phyloP scores from a whole-genome alignment of 1,140 invertebrate genomes.

The Leptinotarsa lineolata region DNA sequence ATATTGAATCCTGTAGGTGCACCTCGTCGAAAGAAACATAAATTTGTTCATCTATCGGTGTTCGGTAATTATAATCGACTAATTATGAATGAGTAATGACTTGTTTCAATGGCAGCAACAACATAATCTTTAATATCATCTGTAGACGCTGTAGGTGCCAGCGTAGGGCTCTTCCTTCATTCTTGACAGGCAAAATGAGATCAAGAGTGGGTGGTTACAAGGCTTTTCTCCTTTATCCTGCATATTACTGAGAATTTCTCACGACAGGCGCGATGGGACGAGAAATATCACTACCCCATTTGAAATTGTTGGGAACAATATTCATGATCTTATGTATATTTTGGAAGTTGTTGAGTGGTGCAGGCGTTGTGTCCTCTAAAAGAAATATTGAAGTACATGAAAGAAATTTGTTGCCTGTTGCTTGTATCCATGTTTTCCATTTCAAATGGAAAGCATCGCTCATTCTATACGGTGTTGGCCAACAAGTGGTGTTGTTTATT shows the following conservation, averaged over 20 bases:
- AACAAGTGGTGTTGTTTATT: no score
- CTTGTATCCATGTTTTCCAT: no score
- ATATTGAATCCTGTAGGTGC: neutral
- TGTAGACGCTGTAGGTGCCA: slow-evolving; percentile 4
- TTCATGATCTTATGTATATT: no score
- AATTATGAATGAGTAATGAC: slow-evolving; percentile 25
- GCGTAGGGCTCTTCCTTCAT: neutral
- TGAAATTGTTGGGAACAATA: no score
- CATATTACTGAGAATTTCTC: slow-evolving; percentile 1
- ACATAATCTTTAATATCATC: slow-evolving; percentile 8
- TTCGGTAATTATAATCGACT: slow-evolving; percentile 20
- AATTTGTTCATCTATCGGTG: slow-evolving; percentile 14
- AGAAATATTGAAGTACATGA: no score
- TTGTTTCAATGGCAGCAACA: slow-evolving; percentile 22
- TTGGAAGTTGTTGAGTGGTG: no score
- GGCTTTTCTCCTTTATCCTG: slow-evolving; percentile 6
- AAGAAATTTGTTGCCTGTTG: no score
- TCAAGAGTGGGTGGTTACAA: slow-evolving; percentile 12
- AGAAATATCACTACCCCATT: no score
- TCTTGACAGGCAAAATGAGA: slow-evolving; percentile 5
- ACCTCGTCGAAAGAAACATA: slow-evolving; percentile 1
- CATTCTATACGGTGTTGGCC: no score
- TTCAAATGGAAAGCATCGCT: no score
- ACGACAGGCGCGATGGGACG: neutral
- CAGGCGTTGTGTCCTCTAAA: no score